Base-by-base conservation (phyloP, 2,888 invertebrate species). In the Hetaerina titia region DNA sequence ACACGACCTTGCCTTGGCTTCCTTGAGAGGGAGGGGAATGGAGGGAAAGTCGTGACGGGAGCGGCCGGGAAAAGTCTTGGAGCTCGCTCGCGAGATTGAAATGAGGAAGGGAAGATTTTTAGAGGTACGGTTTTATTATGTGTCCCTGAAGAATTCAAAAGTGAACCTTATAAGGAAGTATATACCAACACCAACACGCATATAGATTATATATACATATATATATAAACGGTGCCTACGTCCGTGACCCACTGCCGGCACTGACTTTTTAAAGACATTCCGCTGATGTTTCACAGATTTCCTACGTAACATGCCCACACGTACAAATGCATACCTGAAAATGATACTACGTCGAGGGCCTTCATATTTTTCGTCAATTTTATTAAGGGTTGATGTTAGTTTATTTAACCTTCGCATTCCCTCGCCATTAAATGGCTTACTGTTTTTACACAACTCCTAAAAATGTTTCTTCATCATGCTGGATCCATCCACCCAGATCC, bases 151-250 rank as follows among this genome's bases (percentile, higher is more conserved):
- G 81, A 81, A 81, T 25, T 31, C 81, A 81, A 81, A 81, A 81
- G 81, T 31, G 81, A 81, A 15, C 81, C 81, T 81, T 81, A 81
- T 81, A 81, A 81, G 81, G 81, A 81, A 81, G 81, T 81, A 69
- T n/a, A 69, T n/a, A n/a, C 69, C 15, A 5, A 9, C 69, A 7
- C 81, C 31, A 22, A 69, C 69, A 69, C 19, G 22, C 69, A n/a
- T 45, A 45, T 45, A 45, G 4, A 45, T 45, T 45, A 45, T 45
- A 45, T 45, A 4, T 45, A 45, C n/a, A n/a, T 45, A 45, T 45
- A 4, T 11, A 22, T 81, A 81, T 81, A 81, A 25, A 15, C 81
- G 81, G n/a, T 9, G 8, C 81, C 13, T 11, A 31, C 81, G 81
- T 31, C 81, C 81, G 25, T 81, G 81, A 81, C 81, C 81, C 81